Evolutionary conservation across 1,140 invertebrate species (phyloP).

Genomic region (Antheraea pernyi): DNA sequence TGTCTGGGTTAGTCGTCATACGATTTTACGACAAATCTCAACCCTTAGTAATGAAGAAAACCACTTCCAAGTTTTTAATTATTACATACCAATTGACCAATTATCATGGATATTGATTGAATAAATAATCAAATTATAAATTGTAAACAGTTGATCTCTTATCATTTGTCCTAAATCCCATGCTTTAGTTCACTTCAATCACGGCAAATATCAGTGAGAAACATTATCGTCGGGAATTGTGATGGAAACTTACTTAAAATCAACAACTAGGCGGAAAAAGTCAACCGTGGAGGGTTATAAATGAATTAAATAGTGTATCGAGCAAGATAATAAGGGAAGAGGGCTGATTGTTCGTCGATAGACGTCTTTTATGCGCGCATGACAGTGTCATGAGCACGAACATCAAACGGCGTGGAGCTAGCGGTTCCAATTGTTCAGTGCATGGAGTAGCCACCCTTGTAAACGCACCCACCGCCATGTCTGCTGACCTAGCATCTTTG

Average conservation of each 20-base stretch:
- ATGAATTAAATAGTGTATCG: slow-evolving; percentile 45
- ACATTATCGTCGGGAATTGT: slow-evolving; percentile 55
- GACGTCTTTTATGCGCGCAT: slow-evolving; percentile 61
- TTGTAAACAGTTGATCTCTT: slow-evolving; percentile 15
- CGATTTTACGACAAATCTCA: slow-evolving; percentile 34
- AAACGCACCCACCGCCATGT: slow-evolving; percentile 81
- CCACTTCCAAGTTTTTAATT: slow-evolving; percentile 26
- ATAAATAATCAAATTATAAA: slow-evolving; percentile 16
- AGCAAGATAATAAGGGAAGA: slow-evolving; percentile 22
- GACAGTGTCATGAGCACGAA: slow-evolving; percentile 77
- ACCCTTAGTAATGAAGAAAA: slow-evolving; percentile 38
- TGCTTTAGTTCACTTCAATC: slow-evolving; percentile 20
- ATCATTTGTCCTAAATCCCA: slow-evolving; percentile 18
- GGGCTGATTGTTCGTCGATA: slow-evolving; percentile 46
- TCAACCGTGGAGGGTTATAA: slow-evolving; percentile 66
- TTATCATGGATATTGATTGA: slow-evolving; percentile 1
- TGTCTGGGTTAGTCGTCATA: slow-evolving; percentile 37
- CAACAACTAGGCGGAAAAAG: slow-evolving; percentile 57
- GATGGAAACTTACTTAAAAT: slow-evolving; percentile 65
- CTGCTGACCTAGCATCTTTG: slow-evolving; percentile 94
- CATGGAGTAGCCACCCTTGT: slow-evolving; percentile 68
- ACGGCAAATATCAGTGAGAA: slow-evolving; percentile 22
- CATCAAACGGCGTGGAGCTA: slow-evolving; percentile 72
- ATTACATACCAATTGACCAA: slow-evolving; percentile 5
- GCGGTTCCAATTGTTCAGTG: slow-evolving; percentile 74